phyloP scores from a whole-genome alignment of 2,888 invertebrate species.

The Sphinx pinastri region DNA sequence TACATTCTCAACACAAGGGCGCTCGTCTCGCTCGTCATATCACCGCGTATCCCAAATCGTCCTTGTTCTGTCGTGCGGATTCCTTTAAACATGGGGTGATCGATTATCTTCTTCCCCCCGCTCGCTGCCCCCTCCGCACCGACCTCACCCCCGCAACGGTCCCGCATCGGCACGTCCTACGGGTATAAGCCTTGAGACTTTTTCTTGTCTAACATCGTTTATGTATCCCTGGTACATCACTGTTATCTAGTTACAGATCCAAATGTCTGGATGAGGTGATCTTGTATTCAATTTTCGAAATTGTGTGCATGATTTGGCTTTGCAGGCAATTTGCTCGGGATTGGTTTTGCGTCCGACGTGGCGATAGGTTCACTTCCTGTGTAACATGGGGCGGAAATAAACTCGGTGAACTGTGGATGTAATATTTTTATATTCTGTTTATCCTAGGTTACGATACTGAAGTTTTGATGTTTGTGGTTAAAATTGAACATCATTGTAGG shows the following conservation, averaged over 20 bases:
- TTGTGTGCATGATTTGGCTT: no score
- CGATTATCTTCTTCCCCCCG: background rate
- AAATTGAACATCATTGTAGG: background rate
- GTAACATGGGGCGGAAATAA: no score
- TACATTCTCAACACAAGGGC: background rate
- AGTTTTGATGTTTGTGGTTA: no score
- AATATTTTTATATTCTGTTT: no score
- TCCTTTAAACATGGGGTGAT: constrained; percentile 18
- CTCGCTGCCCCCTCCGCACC: background rate
- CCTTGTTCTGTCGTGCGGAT: constrained; percentile 7
- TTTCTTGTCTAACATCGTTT: background rate
- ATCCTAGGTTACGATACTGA: no score
- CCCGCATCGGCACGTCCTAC: background rate
- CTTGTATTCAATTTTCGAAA: no score
- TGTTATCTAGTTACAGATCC: background rate
- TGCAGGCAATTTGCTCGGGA: no score
- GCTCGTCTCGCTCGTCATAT: background rate
- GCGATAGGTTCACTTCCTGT: no score
- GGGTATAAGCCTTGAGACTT: background rate
- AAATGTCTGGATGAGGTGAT: no score
- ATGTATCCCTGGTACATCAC: background rate
- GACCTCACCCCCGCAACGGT: background rate
- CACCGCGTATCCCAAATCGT: background rate
- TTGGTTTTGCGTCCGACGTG: no score
- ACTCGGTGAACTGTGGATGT: no score